These are phyloP conservation scores for Semnornis frantzii DNA, from an alignment of 2,113 vertebrate species.

Conservation along the genomic window DNA sequence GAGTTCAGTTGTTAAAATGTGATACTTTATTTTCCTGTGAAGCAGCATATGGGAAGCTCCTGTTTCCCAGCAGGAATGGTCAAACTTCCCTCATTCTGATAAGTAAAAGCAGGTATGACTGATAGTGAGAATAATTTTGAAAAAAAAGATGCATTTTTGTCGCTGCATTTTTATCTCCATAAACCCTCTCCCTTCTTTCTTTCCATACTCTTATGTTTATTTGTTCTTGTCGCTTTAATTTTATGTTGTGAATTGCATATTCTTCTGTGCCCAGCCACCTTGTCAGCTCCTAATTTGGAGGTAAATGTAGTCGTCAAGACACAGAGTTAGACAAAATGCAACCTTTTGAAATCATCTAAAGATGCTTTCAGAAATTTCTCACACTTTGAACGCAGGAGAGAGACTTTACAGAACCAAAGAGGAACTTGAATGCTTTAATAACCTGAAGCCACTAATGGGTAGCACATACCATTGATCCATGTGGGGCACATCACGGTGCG, in stretches of 20 bases:
- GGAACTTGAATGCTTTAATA: neutral
- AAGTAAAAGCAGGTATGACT: neutral
- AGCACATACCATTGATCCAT: neutral
- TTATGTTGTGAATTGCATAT: neutral
- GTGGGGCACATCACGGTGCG: neutral
- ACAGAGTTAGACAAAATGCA: neutral
- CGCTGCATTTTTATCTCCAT: too few species aligned
- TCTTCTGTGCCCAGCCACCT: neutral
- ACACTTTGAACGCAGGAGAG: neutral
- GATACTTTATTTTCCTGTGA: neutral
- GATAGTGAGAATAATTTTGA: neutral
- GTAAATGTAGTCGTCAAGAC: neutral
- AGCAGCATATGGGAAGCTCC: neutral
- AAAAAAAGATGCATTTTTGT: neutral
- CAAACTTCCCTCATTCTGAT: neutral
- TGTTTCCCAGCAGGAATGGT: neutral
- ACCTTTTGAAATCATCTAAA: neutral
- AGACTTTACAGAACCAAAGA: neutral
- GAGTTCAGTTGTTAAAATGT: neutral
- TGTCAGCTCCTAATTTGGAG: neutral
- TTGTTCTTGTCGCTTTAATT: neutral
- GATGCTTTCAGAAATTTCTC: neutral
- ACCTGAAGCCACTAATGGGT: neutral
- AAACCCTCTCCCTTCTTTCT: neutral
- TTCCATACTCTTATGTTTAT: neutral